Evolutionary conservation across 2,797 vertebrate genomes (phyloP), one percentile per base, ranked within the genome.

Genomic region (Phataginus tetradactyla): DNA sequence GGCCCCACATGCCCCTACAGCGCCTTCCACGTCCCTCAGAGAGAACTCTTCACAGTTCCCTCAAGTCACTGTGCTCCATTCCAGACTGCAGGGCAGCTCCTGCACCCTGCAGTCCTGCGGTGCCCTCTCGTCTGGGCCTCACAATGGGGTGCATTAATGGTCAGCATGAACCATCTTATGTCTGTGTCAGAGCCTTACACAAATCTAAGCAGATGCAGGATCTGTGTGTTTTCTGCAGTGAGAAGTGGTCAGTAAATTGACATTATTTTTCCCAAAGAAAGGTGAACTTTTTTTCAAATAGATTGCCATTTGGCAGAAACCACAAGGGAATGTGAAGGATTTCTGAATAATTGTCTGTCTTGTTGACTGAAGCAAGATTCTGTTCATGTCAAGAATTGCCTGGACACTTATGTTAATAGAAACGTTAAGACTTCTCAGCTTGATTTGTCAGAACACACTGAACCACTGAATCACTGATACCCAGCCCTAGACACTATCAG

Each of bases 241-340:
- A 88, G 13, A 64, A 80, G 49, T 39, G 37, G 29, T 29, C 59
- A 21, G 11, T 23, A 15, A 10, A 20, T 0, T 32, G 39, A 51
- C 23, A 37, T 61, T 25, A 42, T 37, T 78, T 27, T 39, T 32
- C 23, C 66, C 27, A 34, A 37, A 77, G 45, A 90, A 86, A 90
- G 75, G 49, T 0, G 13, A 32, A 27, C 27, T 53, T 81, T 64
- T 59, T 42, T 20, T 34, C 27, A 7, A 55, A 79, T 55, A 75
- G 79, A 81, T 93, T 37, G 42, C 45, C 34, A 32, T 64, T 59
- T 59, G 59, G 57, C 69, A 77, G 59, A 79, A 95, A 79, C n/a
- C 25, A 64, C 21, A 86, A 39, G 32, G n/a, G 61, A 81, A 32
- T 25, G 59, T 13, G 8, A 71, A 80, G 32, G 15, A 90, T 55